phyloP scores from a whole-genome alignment of 2,113 vertebrate species.

The Lampris megalopsis region DNA sequence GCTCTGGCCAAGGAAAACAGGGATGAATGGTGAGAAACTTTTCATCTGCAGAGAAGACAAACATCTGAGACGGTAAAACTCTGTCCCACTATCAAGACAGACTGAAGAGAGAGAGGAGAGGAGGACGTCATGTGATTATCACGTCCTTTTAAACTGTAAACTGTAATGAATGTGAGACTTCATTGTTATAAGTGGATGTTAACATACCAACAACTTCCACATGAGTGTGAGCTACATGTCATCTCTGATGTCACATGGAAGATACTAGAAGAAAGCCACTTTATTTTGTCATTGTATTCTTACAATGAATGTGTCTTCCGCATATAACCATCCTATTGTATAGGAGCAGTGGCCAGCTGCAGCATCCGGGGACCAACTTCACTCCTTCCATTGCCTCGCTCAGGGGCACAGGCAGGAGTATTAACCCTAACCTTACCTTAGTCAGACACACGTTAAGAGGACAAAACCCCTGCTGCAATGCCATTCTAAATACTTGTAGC shows the following conservation, averaged over 20 bases:
- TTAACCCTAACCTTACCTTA: too few relatives aligned
- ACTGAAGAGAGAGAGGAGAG: conserved; percentile 27
- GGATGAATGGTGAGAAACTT: conserved; percentile 47
- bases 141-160: conserved; percentile 60
- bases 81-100: conserved; percentile 57
- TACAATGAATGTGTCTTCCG: too few relatives aligned
- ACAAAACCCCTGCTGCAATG: too few relatives aligned
- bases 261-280: not conserved
- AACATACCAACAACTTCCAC: conserved; percentile 43
- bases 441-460: too few relatives aligned
- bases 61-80: conserved; percentile 75
- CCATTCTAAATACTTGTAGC: too few relatives aligned
- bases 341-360: too few relatives aligned
- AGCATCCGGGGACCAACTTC: too few relatives aligned
- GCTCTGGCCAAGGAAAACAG: conserved; percentile 35
- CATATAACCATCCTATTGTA: too few relatives aligned
- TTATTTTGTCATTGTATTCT: too few relatives aligned
- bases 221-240: conserved; percentile 29
- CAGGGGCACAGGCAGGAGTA: too few relatives aligned
- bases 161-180: conserved; percentile 61
- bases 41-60: conserved; percentile 73
- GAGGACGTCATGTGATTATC: conserved; percentile 38
- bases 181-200: conserved; percentile 50
- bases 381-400: too few relatives aligned
- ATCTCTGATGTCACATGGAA: conserved; percentile 24